Evolutionary conservation across 2,797 vertebrate genomes (phyloP).

Genomic region (Eulemur mongoz): DNA sequence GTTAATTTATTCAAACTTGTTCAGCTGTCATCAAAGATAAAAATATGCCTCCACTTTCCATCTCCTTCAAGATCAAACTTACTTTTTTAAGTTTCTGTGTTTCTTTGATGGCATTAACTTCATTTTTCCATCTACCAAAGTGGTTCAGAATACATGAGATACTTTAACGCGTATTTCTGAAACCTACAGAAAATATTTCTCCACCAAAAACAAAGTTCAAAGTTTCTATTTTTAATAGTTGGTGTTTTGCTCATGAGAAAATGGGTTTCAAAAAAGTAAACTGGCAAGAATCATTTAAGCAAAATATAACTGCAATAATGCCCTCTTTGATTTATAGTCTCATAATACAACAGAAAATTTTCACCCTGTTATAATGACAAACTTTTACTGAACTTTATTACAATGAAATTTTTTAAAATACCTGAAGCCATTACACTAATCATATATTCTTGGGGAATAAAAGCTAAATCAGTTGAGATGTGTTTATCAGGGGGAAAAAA

Average conservation of each 20-base stretch:
- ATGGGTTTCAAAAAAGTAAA: not conserved
- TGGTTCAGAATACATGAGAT: not conserved
- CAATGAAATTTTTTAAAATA: conserved; percentile 40
- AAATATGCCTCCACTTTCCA: conserved; percentile 59
- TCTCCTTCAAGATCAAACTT: conserved; percentile 71
- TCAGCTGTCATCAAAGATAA: conserved; percentile 55
- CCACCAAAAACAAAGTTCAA: not conserved
- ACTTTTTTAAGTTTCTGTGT: conserved; percentile 71
- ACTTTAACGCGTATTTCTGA: not conserved
- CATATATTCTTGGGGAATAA: conserved; percentile 77
- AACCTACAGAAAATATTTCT: conserved; percentile 36
- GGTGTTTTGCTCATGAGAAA: not conserved
- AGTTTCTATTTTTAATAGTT: conserved; percentile 28
- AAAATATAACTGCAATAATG: conserved; percentile 17
- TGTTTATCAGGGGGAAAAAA: conserved; percentile 64
- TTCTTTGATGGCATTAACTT: conserved; percentile 58
- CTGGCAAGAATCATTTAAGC: conserved; percentile 12
- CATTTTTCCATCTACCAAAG: not conserved
- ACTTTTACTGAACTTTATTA: not conserved
- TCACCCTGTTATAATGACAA: not conserved
- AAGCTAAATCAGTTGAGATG: conserved; percentile 73
- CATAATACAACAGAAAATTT: conserved; percentile 26
- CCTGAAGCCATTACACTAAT: conserved; percentile 27
- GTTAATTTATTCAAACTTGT: conserved; percentile 63
- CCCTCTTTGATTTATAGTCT: not conserved